Conservation (phyloP, 2,113 vertebrate species). For the Micronycteris hirsuta region DNA sequence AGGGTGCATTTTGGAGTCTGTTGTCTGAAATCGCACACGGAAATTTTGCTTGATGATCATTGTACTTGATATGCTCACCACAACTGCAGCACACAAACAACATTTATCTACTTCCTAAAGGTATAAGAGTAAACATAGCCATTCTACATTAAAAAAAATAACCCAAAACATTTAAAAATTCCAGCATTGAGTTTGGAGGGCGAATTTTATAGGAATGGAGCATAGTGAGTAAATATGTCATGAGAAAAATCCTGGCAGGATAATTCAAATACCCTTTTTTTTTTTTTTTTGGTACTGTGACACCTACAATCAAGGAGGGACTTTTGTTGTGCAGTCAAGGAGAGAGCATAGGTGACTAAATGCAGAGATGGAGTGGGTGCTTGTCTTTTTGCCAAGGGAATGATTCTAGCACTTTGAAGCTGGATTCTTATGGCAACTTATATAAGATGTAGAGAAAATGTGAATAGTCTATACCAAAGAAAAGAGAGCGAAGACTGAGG, state of each 20-base stretch:
- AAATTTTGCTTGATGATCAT: slow-evolving; percentile 31
- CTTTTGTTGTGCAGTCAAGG: neutral
- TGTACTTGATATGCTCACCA: neutral
- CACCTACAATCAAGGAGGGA: no score
- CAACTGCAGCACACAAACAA: neutral
- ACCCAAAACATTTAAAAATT: neutral
- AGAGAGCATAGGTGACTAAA: neutral
- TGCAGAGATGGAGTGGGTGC: neutral
- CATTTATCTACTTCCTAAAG: slow-evolving; percentile 43
- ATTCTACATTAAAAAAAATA: slow-evolving; percentile 31
- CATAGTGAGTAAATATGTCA: neutral
- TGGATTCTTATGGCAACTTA: neutral
- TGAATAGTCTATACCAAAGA: neutral
- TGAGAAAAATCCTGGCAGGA: neutral
- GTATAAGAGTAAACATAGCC: neutral
- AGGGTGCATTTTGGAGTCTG: slow-evolving; percentile 4
- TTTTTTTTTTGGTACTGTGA: neutral
- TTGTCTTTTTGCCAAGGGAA: neutral
- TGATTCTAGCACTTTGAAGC: neutral
- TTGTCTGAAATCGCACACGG: neutral
- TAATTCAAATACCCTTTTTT: slow-evolving; percentile 8
- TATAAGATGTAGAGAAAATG: neutral
- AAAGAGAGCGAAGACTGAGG: neutral
- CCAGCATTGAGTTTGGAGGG: neutral
- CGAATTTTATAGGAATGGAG: neutral